Evolutionary conservation across 2,797 vertebrate genomes (phyloP), one percentile per base, ranked within the genome.

Genomic region (Hoplostethus mediterraneus): DNA sequence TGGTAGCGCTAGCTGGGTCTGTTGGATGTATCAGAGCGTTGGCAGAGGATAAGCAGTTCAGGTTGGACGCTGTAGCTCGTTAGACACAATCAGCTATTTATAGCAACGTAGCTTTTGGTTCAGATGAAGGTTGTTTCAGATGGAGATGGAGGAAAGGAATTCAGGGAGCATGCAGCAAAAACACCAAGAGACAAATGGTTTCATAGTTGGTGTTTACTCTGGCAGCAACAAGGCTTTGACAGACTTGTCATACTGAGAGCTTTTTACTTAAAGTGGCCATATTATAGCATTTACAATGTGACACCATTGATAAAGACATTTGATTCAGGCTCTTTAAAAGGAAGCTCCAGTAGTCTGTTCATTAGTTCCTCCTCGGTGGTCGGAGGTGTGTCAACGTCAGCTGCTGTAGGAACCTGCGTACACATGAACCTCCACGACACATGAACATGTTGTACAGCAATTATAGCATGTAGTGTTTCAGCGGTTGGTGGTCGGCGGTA

Each of bases 11-110:
- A 45, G 16, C 13, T 56, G 63, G 17, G 44, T 74, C 31, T 21
- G 56, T 63, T 60, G 71, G 21, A 72, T 67, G 72, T 28, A 28
- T 52, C 67, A 52, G 44, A 52, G 48, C 3, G 33, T 31, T 55
- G 54, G 33, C 33, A 33, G 33, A 33, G 33, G 33, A 33, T 33
- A 6, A 33, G 33, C 13, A 64, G 67, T 72, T 0, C 13, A 52
- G 12, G 17, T 56, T 54, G 36, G n/a, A 63, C n/a, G 42, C 45
- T 62, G 49, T 30, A 30, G 30, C 25, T 33, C 33, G 16, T 14
- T 25, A 1, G 14, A 31, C 77, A 31, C 31, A 75, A 74, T 75
- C 42, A 54, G 14, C 25, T 72, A 63, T 56, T 65, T 33, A 7
- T 48, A 33, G 40, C 25, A 21, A 13, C 1, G 7, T 5, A 9